Evolutionary conservation across 2,797 vertebrate genomes (phyloP).

Genomic region (Liasis olivaceus): DNA sequence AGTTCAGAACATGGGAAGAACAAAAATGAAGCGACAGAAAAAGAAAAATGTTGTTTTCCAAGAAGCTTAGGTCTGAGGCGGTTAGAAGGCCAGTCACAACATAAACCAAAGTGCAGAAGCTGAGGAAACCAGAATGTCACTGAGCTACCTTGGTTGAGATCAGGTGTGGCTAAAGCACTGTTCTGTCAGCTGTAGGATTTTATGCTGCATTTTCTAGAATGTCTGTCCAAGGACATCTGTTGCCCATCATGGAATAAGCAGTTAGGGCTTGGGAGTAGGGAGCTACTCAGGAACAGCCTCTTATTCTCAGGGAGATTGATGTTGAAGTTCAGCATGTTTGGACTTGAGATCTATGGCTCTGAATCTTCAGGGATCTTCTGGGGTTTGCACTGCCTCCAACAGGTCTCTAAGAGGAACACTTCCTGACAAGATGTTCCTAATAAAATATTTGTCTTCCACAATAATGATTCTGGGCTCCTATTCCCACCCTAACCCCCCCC

Average conservation of each 20-base stretch:
- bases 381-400: no score
- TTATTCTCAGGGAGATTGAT: no score
- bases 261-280: no score
- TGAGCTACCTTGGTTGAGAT: background rate
- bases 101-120: background rate
- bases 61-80: background rate
- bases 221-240: background rate
- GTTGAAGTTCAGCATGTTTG: no score
- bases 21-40: background rate
- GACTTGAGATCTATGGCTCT: no score
- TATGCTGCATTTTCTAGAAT: background rate
- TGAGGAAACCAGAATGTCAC: background rate
- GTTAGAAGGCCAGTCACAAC: background rate
- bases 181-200: background rate
- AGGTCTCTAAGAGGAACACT: no score
- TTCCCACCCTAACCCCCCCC: no score
- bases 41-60: background rate
- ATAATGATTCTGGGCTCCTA: no score
- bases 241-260: background rate
- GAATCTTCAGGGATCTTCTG: no score
- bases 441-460: no score
- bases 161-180: background rate
- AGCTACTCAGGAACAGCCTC: no score
- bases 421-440: no score
- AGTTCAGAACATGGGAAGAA: background rate